Evolutionary conservation across 2,113 vertebrate genomes (phyloP).

Genomic region (Gallinago paraguaiae): DNA sequence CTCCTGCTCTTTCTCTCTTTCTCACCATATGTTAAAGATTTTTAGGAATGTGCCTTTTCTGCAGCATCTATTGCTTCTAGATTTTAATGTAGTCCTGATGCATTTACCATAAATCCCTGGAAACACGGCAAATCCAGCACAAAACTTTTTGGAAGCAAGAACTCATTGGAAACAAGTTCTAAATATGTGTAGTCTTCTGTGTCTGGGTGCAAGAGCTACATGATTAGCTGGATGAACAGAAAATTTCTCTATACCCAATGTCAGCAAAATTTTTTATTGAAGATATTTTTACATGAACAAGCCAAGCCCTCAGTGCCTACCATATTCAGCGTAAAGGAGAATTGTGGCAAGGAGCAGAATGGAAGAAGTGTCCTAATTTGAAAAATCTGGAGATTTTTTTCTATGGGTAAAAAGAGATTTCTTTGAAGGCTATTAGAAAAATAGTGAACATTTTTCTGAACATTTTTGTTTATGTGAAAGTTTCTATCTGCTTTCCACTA

Average conservation of each 20-base stretch:
- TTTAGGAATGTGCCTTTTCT: not conserved
- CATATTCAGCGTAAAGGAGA: not conserved
- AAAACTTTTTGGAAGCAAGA: constrained; percentile 10
- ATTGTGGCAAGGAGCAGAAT: not conserved
- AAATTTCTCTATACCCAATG: not conserved
- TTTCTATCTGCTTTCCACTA: not conserved
- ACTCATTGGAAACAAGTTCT: not conserved
- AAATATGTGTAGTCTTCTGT: not conserved
- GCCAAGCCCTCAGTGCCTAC: not conserved
- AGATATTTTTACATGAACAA: not conserved
- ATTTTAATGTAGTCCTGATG: constrained; percentile 4
- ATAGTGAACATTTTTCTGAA: not conserved
- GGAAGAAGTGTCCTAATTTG: constrained; percentile 1
- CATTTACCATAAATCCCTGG: not conserved
- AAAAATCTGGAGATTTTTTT: constrained; percentile 8
- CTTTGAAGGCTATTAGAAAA: not conserved
- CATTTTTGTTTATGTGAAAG: not conserved
- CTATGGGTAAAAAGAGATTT: not conserved
- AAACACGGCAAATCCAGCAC: not conserved
- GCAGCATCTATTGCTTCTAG: not conserved
- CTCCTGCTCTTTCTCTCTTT: not conserved
- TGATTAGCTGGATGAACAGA: not conserved
- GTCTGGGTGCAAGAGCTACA: not conserved
- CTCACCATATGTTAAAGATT: not conserved
- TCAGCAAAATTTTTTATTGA: constrained; percentile 3